These are phyloP conservation scores for Eulemur albifrons DNA, from an alignment of 2,797 vertebrate species.

Conservation along the genomic window DNA sequence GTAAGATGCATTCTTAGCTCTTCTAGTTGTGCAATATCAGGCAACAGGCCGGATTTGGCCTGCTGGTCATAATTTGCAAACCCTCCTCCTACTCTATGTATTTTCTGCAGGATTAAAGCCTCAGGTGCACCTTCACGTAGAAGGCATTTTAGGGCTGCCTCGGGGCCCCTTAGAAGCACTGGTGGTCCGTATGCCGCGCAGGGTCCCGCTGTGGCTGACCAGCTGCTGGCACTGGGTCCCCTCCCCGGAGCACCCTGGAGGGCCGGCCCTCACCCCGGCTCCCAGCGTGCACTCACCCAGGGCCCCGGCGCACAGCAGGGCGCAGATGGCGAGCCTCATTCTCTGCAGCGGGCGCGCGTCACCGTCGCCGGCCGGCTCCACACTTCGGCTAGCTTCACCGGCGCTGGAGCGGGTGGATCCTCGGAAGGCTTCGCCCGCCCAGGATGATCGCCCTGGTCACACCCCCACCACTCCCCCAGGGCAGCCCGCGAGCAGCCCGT, in stretches of 20 bases:
- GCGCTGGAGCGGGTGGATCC: neutral
- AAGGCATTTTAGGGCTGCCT: neutral
- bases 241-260: neutral
- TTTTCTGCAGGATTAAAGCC: neutral
- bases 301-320: neutral
- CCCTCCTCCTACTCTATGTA: neutral
- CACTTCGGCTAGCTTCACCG: rapidly evolving
- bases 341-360: neutral
- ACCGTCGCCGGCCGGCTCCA: rapidly evolving
- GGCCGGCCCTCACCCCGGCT: neutral
- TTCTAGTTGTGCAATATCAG: too few species aligned
- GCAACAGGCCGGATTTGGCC: neutral
- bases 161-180: too few species aligned
- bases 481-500: rapidly evolving
- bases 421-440: neutral
- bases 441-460: neutral
- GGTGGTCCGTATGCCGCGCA: rapidly evolving
- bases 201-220: neutral
- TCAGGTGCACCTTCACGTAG: rapidly evolving
- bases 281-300: constrained; percentile 49
- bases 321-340: neutral
- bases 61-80: neutral
- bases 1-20: neutral
- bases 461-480: neutral
- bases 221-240: neutral